Evolutionary conservation across 2,888 invertebrate species (phyloP).

Genomic region (Caradrina kadenii): DNA sequence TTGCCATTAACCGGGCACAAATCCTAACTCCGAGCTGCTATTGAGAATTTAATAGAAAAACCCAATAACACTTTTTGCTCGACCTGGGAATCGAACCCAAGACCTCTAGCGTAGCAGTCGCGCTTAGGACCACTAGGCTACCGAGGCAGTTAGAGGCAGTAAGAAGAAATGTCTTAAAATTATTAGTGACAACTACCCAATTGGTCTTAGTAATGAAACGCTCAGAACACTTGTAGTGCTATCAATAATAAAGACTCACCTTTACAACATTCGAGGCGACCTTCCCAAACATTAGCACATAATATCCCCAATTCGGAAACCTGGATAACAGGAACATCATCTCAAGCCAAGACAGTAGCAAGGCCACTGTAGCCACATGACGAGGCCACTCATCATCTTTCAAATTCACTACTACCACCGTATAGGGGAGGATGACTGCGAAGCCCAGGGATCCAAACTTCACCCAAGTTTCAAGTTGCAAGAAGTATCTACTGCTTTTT

Average conservation of each 20-base stretch:
- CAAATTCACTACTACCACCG: conserved; percentile 70
- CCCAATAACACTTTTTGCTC: too few relatives aligned
- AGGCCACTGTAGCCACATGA: conserved; percentile 87
- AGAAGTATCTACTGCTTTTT: conserved; percentile 85
- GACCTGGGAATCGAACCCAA: too few relatives aligned
- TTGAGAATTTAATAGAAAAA: too few relatives aligned
- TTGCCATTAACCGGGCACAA: too few relatives aligned
- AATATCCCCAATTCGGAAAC: conserved; percentile 90
- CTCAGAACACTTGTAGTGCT: not conserved
- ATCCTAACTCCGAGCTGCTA: too few relatives aligned
- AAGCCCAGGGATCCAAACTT: conserved; percentile 87
- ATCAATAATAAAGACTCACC: conserved; percentile 70
- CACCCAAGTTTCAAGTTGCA: conserved; percentile 90
- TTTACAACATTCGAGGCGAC: conserved; percentile 90
- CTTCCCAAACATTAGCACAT: conserved; percentile 91
- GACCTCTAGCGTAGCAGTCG: too few relatives aligned
- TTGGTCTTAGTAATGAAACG: too few relatives aligned
- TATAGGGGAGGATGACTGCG: conserved; percentile 82
- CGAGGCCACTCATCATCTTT: conserved; percentile 81
- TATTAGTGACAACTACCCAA: too few relatives aligned
- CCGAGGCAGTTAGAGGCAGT: too few relatives aligned
- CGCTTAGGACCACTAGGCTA: too few relatives aligned
- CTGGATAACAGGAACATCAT: conserved; percentile 90
- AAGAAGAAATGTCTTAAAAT: too few relatives aligned
- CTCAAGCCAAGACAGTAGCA: conserved; percentile 90